phyloP scores from a whole-genome alignment of 1,140 invertebrate species.

The Arion vulgaris region DNA sequence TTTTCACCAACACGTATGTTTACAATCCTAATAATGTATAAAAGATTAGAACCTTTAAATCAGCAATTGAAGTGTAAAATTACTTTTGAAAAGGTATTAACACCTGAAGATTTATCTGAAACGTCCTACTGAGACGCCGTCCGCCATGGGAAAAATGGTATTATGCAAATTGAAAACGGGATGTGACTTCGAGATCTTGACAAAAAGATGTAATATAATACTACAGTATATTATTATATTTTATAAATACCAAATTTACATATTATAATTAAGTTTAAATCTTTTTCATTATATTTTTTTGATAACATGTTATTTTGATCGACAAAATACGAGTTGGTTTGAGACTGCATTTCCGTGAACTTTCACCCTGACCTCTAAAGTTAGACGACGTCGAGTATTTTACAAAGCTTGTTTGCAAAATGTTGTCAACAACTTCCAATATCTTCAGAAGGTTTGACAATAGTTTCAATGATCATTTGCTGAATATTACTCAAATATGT shows the following conservation, averaged over 20 bases:
- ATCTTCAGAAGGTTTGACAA: constrained; percentile 34
- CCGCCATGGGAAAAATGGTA: constrained; percentile 34
- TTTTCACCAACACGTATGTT: too few species aligned
- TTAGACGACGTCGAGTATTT: not conserved
- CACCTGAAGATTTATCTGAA: not conserved
- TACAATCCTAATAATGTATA: not conserved
- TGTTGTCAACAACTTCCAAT: constrained; percentile 45
- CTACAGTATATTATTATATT: too few species aligned
- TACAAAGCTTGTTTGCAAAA: too few species aligned
- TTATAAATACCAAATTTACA: not conserved
- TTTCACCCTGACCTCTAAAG: constrained; percentile 36
- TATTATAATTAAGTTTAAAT: not conserved
- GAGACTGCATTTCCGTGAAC: not conserved
- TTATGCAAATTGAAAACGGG: constrained; percentile 30
- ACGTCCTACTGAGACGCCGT: constrained; percentile 1
- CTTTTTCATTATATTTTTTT: constrained; percentile 17
- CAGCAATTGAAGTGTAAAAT: not conserved
- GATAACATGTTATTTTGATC: too few species aligned
- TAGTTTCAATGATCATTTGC: not conserved
- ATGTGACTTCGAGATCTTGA: not conserved
- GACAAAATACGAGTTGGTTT: too few species aligned
- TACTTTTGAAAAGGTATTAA: not conserved
- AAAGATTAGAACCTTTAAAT: not conserved
- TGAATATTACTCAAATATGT: too few species aligned
- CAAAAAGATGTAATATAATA: too few species aligned